Evolutionary conservation across 2,797 vertebrate genomes (phyloP).

Genomic region (Spondyliosoma cantharus): DNA sequence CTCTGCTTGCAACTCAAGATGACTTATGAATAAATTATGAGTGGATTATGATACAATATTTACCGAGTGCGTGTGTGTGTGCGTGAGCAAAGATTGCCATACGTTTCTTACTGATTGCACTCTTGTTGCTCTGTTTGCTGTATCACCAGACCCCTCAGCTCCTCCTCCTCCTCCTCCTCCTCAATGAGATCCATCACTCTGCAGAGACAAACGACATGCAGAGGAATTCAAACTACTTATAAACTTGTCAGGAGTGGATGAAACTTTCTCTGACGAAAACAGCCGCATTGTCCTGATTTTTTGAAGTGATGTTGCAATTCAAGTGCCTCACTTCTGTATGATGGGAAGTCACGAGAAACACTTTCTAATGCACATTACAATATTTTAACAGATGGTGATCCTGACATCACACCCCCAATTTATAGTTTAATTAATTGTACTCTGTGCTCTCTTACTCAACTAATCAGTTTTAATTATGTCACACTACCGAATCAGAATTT

Average conservation of each 20-base stretch:
- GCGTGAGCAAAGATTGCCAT: background rate
- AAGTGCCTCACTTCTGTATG: background rate
- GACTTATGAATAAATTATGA: constrained; percentile 12
- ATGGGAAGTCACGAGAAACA: background rate
- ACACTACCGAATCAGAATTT: background rate
- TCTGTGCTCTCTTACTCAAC: background rate
- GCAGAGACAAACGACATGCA: background rate
- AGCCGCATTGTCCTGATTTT: background rate
- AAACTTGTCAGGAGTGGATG: background rate
- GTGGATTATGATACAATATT: constrained; percentile 2
- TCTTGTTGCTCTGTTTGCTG: constrained; percentile 10
- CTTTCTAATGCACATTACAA: background rate
- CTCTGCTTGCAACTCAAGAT: background rate
- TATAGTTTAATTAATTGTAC: background rate
- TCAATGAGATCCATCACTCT: background rate
- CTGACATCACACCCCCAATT: background rate
- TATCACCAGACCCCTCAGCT: background rate
- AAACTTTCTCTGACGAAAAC: background rate
- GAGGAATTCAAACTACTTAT: background rate
- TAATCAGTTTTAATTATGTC: background rate
- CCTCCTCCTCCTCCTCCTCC: background rate
- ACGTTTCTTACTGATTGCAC: constrained; percentile 2
- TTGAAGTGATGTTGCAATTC: background rate
- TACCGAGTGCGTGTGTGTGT: background rate
- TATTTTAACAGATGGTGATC: background rate